Evolutionary conservation across 2,888 invertebrate species (phyloP), one percentile per base, ranked within the genome.

Genomic region (Auanema sp.): DNA sequence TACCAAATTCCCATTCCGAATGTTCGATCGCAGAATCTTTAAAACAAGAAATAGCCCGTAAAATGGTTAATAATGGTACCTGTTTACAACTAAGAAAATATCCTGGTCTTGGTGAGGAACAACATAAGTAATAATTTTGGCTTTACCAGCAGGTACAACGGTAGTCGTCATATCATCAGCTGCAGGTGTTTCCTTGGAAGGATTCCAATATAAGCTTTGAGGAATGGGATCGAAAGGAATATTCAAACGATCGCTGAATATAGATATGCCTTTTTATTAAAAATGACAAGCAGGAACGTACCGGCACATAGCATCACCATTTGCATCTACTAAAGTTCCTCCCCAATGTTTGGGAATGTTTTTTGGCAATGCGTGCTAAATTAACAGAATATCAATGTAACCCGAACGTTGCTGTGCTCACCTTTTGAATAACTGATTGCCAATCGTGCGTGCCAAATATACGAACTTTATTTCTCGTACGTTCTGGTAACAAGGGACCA

Each of bases 281-380:
- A n/a, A n/a, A n/a, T n/a, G n/a, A n/a, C n/a, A n/a, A 33, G 33
- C 33, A 33, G 3, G 33, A 33, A 25, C 49, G n/a, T 21, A 65
- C 65, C 68, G 43, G 60, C 75, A 78, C 69, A 71, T 73, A 33
- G 66, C 66, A 49, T 76, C 78, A 16, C 75, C 75, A 42, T 68
- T 74, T 49, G 58, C 60, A 60, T 76, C 78, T 2, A 72, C 68
- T 43, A 75, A 54, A 21, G 63, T 73, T 33, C 78, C 78, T 16
- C 78, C 78, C 77, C 77, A 78, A 49, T 77, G 73, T 47, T 70
- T 76, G 11, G 78, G 78, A 56, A 78, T 61, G 53, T 66, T 60
- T 14, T 76, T 73, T 12, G 72, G 60, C 24, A 58, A 59, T n/a
- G 68, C 70, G 60, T 69, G 65, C 72, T 77, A 51, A 51, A 71